These are phyloP conservation scores for Euphonia xanthogaster DNA, from an alignment of 2,797 vertebrate species.

Conservation along the genomic window DNA sequence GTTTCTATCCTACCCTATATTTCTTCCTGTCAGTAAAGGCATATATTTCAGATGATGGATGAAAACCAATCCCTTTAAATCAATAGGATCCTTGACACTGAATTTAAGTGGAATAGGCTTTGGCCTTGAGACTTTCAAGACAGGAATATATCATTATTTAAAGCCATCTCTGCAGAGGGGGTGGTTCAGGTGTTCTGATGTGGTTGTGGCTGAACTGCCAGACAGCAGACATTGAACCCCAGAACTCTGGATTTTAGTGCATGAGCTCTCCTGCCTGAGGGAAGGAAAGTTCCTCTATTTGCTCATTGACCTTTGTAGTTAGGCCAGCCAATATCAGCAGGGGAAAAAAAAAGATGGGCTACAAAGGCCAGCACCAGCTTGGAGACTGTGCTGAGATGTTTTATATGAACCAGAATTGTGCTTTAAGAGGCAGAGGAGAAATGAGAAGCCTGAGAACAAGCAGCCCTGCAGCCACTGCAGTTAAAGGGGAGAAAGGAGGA, in stretches of 20 bases:
- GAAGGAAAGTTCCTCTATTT: background rate
- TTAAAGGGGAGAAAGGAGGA: background rate
- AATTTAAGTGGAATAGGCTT: background rate
- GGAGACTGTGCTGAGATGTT: background rate
- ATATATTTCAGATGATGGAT: background rate
- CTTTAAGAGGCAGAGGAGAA: background rate
- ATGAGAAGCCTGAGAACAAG: background rate
- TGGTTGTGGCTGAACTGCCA: background rate
- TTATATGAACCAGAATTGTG: background rate
- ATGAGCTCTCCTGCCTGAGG: background rate
- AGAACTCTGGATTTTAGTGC: background rate
- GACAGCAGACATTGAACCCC: background rate
- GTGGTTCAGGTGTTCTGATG: background rate
- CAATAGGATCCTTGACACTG: background rate
- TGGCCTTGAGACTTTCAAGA: background rate
- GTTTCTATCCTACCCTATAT: background rate
- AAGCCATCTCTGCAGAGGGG: background rate
- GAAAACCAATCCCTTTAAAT: constrained; percentile 1
- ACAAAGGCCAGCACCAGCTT: background rate
- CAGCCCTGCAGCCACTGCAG: background rate
- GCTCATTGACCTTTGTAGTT: background rate
- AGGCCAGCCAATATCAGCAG: background rate
- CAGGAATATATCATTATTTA: background rate
- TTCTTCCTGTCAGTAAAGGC: background rate
- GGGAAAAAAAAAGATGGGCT: background rate